phyloP scores from a whole-genome alignment of 2,113 vertebrate genomes.

The Chrysemys picta region DNA sequence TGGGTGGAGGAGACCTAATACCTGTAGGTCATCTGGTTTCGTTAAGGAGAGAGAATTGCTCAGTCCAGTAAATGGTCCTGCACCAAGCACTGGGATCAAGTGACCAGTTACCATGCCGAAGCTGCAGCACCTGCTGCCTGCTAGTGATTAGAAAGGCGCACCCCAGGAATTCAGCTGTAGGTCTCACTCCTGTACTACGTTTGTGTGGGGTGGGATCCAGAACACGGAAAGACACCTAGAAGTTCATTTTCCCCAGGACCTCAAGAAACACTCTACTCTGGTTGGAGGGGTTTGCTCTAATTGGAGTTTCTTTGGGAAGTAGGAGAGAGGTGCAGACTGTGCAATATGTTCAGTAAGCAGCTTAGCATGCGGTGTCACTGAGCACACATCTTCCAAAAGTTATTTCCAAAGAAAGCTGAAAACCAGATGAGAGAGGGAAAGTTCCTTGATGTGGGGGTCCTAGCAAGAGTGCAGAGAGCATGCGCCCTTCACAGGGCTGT shows the following conservation, averaged over 20 bases:
- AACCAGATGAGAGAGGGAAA: conserved; percentile 46
- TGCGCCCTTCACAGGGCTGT: not conserved
- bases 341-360: conserved; percentile 33
- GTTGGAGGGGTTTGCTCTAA: not conserved
- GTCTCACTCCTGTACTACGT: not conserved
- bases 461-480: not conserved
- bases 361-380: not conserved
- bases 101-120: not conserved
- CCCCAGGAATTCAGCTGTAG: not conserved
- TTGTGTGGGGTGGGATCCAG: not conserved
- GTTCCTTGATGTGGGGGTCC: not conserved
- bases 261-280: not conserved
- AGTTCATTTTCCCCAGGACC: not conserved
- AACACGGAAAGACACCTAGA: not conserved
- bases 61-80: not conserved
- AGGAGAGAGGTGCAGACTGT: conserved; percentile 54
- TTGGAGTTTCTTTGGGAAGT: not conserved
- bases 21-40: not conserved
- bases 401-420: not conserved
- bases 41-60: not conserved
- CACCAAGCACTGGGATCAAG: not conserved
- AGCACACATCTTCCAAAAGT: conserved; percentile 36
- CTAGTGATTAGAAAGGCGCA: not conserved
- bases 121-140: not conserved
- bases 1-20: not conserved